phyloP scores from a whole-genome alignment of 2,797 vertebrate species.

The Pangasius sanitwongsei region DNA sequence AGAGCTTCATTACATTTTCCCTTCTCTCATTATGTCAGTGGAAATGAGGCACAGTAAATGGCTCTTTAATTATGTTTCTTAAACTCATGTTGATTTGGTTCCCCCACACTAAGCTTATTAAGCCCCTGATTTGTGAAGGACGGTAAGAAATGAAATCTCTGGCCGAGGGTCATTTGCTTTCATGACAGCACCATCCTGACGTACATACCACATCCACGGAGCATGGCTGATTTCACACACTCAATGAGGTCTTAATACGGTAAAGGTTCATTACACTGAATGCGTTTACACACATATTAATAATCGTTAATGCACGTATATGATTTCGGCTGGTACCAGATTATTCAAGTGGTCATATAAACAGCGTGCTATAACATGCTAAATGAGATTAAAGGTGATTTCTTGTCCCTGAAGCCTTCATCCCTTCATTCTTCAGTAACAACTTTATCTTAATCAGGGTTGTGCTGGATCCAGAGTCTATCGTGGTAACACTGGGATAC shows the following conservation, averaged over 20 bases:
- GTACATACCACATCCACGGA: conserved; percentile 38
- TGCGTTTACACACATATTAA: not conserved
- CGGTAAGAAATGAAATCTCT: conserved; percentile 63
- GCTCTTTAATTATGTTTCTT: conserved; percentile 68
- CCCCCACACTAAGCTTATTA: conserved; percentile 67
- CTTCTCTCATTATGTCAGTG: conserved; percentile 56
- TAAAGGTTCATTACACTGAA: not conserved
- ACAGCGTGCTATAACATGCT: not conserved
- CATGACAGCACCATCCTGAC: conserved; percentile 61
- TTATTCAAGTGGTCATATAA: not conserved
- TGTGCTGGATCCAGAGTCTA: not conserved
- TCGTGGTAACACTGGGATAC: not conserved
- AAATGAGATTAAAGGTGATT: not conserved
- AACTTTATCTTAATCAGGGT: not conserved
- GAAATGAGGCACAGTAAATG: conserved; percentile 61
- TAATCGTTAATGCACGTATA: not conserved
- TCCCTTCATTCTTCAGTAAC: not conserved
- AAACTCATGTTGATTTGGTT: conserved; percentile 64
- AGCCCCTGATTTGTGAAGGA: conserved; percentile 66
- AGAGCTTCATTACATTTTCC: conserved; percentile 55
- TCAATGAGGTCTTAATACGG: not conserved
- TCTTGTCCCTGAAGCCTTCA: not conserved
- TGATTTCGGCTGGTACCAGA: not conserved
- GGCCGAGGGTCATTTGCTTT: conserved; percentile 64
- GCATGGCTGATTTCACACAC: not conserved